Evolutionary conservation across 2,113 vertebrate genomes (phyloP).

Genomic region (Bettongia penicillata): DNA sequence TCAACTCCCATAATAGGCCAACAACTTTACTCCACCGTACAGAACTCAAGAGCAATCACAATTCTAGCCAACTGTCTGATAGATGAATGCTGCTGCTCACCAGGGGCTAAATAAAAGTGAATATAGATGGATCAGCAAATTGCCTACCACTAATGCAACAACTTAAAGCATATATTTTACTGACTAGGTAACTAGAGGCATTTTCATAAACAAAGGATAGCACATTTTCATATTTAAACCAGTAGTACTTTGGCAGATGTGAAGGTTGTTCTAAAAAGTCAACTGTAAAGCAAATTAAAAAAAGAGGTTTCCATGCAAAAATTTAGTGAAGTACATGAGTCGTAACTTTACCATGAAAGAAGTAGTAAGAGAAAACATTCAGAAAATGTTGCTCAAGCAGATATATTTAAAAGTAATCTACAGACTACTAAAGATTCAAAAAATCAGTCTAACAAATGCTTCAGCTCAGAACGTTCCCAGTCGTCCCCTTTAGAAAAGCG

Average conservation of each 20-base stretch:
- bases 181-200: not conserved
- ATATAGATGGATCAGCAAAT: conserved; percentile 27
- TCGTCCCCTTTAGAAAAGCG: not conserved
- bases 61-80: not conserved
- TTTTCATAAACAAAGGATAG: not conserved
- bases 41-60: not conserved
- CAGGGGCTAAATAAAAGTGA: not conserved
- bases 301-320: conserved; percentile 26
- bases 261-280: conserved; percentile 3
- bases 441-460: not conserved
- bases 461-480: conserved; percentile 15
- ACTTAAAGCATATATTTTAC: conserved; percentile 35
- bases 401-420: conserved; percentile 46
- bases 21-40: not conserved
- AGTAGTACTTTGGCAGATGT: conserved; percentile 10
- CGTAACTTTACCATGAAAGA: conserved; percentile 8
- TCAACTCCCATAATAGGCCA: not conserved
- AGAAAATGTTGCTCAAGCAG: conserved; percentile 27
- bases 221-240: conserved; percentile 10
- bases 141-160: not conserved
- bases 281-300: conserved; percentile 24
- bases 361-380: conserved; percentile 11
- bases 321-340: conserved; percentile 21
- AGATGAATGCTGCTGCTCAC: not conserved
- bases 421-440: not conserved